These are phyloP conservation scores for Leptinotarsa texana DNA, from an alignment of 1,140 invertebrate species.

Conservation along the genomic window DNA sequence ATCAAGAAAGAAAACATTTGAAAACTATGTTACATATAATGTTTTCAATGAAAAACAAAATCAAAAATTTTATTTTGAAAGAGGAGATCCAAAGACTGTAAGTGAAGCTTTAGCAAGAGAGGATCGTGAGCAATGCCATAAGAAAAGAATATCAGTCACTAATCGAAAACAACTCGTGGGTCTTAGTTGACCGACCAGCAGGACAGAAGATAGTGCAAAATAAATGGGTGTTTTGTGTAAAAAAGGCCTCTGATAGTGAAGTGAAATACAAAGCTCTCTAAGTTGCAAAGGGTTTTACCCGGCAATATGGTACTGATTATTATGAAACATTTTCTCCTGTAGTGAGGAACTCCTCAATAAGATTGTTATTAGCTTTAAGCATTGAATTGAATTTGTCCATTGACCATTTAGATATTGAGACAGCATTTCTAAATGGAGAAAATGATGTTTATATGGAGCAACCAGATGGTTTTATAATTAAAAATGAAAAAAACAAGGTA, in stretches of 20 bases:
- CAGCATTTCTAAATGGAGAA: no score
- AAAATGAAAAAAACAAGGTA: no score
- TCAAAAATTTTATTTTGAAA: background rate
- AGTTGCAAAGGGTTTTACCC: background rate
- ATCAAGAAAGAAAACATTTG: background rate
- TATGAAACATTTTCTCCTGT: background rate
- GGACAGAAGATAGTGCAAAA: background rate
- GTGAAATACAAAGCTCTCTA: background rate
- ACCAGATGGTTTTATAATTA: no score
- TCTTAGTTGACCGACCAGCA: background rate
- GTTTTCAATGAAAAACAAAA: background rate
- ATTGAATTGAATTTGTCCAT: no score
- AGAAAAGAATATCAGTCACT: background rate
- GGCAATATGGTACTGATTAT: background rate
- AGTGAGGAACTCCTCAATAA: background rate
- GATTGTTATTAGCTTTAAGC: no score
- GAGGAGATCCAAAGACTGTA: background rate
- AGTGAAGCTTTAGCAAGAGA: background rate
- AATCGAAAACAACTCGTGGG: background rate
- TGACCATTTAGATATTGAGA: no score
- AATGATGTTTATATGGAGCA: no score
- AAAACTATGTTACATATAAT: background rate
- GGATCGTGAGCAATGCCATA: background rate
- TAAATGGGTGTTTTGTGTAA: background rate
- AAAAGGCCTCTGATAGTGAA: background rate